Base-by-base conservation (phyloP, 2,888 invertebrate species). In the Phalera bucephala region DNA sequence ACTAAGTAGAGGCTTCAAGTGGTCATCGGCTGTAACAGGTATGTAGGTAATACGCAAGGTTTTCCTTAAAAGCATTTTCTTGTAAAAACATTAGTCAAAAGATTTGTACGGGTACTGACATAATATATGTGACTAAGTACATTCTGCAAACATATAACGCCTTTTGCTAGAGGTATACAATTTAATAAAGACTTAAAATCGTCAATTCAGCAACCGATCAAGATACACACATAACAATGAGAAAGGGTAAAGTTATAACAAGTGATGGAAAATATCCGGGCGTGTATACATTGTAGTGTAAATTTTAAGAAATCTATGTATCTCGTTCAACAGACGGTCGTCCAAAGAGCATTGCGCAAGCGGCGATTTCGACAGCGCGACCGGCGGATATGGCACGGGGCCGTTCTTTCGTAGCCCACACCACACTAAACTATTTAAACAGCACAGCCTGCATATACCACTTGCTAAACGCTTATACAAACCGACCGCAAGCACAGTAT, bases 321-420 rank as follows among this genome's bases (percentile, higher is more conserved):
- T 70, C 57, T 64, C 63, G 58, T 59, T 52, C 53, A 54, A 59
- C 52, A 55, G 62, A 50, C 57, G 58, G 57, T 57, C 58, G 61
- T 64, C 76, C 68, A 69, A 78, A 82, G 75, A 74, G 64, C 52
- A 68, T 86, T 86, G 76, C 78, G 81, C 70, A 84, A 86, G 71
- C 66, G 69, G 55, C 64, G 63, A 77, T 88, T 87, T 81, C 88
- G 66, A 82, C 80, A 86, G 72, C 59, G 69, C 68, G 67, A 61
- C 65, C 68, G 55, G 57, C 67, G 72, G 83, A 88, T 86, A 87
- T 84, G 71, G 87, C 82, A 85, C 87, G 82, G 87, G 87, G 87
- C 77, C 87, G 73, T 61, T 80, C 75, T 78, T 80, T 81, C 80
- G 70, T 64, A 66, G 79, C 66, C 72, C 72, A 80, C 83, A 72